These are phyloP conservation scores for Azemiops feae DNA, from an alignment of 2,113 vertebrate species.

Conservation along the genomic window DNA sequence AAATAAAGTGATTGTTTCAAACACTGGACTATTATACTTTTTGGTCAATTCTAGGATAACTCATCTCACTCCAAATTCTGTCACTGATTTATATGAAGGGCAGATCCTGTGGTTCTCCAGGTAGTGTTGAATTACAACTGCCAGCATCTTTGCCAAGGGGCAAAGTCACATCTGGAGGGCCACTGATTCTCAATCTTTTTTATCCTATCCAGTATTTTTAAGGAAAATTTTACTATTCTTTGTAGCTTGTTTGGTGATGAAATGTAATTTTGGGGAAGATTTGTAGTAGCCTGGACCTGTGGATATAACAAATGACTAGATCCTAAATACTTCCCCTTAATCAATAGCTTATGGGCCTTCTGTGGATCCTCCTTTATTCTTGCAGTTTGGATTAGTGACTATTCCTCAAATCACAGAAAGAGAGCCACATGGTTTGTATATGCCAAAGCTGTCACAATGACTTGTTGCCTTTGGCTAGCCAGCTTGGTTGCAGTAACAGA, in stretches of 20 bases:
- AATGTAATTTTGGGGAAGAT: background rate
- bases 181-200: background rate
- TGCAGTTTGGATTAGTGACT: background rate
- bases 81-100: background rate
- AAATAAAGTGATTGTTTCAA: background rate
- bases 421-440: background rate
- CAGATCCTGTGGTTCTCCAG: background rate
- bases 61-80: background rate
- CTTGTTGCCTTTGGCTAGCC: slow-evolving; percentile 13
- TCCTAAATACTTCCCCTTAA: background rate
- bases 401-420: background rate
- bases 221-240: background rate
- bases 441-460: background rate
- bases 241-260: background rate
- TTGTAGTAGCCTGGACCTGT: background rate
- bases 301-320: background rate
- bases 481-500: slow-evolving; percentile 33
- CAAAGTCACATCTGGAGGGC: background rate
- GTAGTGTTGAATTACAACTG: background rate
- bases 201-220: background rate
- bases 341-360: background rate
- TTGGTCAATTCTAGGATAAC: background rate
- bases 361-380: background rate
- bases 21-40: background rate
- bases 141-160: background rate